Percentiles rank a stretch among this genome's conserved stretches.
phyloP scores from a whole-genome alignment of 2,888 invertebrate species.

The Tipula lateralis region DNA sequence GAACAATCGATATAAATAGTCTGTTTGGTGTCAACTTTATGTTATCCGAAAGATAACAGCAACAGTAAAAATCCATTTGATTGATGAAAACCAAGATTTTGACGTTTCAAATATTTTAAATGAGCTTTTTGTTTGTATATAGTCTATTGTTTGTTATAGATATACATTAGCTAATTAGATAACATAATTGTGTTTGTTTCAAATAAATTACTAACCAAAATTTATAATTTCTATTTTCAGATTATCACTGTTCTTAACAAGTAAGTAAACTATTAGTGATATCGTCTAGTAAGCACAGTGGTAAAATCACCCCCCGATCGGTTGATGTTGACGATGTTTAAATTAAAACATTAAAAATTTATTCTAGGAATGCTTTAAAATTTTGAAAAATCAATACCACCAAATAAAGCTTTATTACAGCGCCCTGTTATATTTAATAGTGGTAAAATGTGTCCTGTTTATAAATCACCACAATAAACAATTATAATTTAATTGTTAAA shows the following conservation, averaged over 20 bases:
- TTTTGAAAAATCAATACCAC: too few species aligned
- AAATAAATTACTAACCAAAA: too few species aligned
- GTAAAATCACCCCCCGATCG: too few species aligned
- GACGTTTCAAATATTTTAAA: not conserved
- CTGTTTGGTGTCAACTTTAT: not conserved
- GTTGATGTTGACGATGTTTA: too few species aligned
- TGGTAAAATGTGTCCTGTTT: not conserved
- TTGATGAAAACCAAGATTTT: constrained; percentile 13
- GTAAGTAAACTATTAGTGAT: too few species aligned
- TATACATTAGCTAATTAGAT: not conserved
- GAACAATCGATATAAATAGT: not conserved
- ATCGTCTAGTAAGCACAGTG: too few species aligned
- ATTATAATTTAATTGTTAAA: not conserved
- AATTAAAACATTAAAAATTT: too few species aligned
- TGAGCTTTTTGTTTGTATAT: not conserved
- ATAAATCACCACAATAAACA: not conserved
- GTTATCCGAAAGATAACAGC: not conserved
- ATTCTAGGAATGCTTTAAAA: too few species aligned
- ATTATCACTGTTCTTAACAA: not conserved
- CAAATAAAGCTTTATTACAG: not conserved
- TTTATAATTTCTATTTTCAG: not conserved
- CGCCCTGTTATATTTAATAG: not conserved
- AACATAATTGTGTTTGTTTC: not conserved
- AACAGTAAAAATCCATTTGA: not conserved
- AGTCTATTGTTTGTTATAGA: not conserved